phyloP scores from a whole-genome alignment of 2,888 invertebrate genomes.

The Papilio elwesi region DNA sequence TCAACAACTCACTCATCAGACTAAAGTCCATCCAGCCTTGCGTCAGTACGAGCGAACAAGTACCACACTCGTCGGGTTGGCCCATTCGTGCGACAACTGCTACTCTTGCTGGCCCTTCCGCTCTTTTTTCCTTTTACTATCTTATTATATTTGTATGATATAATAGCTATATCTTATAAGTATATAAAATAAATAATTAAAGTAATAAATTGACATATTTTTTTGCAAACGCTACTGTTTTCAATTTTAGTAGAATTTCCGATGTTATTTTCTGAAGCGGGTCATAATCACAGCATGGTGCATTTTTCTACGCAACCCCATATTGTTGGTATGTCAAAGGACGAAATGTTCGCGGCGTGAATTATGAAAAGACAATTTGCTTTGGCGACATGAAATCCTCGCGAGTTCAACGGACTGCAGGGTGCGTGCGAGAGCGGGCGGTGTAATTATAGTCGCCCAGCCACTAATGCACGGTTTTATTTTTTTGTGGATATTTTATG shows the following conservation, averaged over 20 bases:
- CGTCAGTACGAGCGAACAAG: too few species aligned
- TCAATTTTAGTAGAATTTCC: slow-evolving; percentile 9
- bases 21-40: too few species aligned
- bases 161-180: too few species aligned
- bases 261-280: slow-evolving; percentile 10
- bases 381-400: slow-evolving; percentile 71
- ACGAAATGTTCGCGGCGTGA: slow-evolving; percentile 75
- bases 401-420: slow-evolving; percentile 66
- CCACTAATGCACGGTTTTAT: slow-evolving; percentile 39
- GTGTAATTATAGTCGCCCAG: slow-evolving; percentile 43
- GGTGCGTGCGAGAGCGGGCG: slow-evolving; percentile 55
- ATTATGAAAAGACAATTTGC: slow-evolving; percentile 80
- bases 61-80: too few species aligned
- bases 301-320: slow-evolving; percentile 50
- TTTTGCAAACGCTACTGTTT: slow-evolving; percentile 10
- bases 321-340: slow-evolving; percentile 66
- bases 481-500: slow-evolving; percentile 30
- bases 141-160: too few species aligned
- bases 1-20: too few species aligned
- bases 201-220: too few species aligned
- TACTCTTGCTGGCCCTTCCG: too few species aligned
- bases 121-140: too few species aligned
- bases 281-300: slow-evolving; percentile 44
- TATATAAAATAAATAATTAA: too few species aligned
- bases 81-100: too few species aligned